Evolutionary conservation across 1,140 invertebrate genomes (phyloP).

Genomic region (Cepaea nemoralis): DNA sequence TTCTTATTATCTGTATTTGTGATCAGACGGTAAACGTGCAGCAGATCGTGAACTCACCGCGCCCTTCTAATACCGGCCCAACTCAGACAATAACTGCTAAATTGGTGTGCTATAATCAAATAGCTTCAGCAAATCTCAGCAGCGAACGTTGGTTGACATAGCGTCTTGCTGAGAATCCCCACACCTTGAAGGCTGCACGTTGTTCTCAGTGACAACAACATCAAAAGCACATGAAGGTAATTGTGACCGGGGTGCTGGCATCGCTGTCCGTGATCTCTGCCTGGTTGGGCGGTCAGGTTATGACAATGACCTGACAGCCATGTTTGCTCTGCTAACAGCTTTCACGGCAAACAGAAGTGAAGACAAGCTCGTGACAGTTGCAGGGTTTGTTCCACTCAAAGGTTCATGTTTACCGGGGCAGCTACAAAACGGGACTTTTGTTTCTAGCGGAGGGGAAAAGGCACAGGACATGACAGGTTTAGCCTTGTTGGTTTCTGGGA

Average conservation of each 20-base stretch:
- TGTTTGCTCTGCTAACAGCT: background rate
- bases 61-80: too few species aligned
- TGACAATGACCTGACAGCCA: background rate
- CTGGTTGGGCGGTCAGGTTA: conserved; percentile 5
- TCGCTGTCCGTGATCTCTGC: background rate
- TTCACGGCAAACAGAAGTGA: background rate
- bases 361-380: conserved; percentile 6
- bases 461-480: background rate
- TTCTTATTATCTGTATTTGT: too few species aligned
- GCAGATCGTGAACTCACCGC: too few species aligned
- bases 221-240: conserved; percentile 8
- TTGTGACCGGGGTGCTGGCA: background rate
- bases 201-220: background rate
- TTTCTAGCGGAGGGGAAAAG: background rate
- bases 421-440: conserved; percentile 1
- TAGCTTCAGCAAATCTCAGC: background rate
- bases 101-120: background rate
- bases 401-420: background rate
- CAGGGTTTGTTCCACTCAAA: background rate
- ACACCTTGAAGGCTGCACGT: background rate
- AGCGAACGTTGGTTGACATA: background rate
- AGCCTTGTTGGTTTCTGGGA: background rate
- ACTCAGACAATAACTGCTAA: background rate
- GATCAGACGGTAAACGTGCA: too few species aligned
- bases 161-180: background rate